Base-by-base conservation (phyloP, 2,888 invertebrate species). In the Pantelozetes paolii region DNA sequence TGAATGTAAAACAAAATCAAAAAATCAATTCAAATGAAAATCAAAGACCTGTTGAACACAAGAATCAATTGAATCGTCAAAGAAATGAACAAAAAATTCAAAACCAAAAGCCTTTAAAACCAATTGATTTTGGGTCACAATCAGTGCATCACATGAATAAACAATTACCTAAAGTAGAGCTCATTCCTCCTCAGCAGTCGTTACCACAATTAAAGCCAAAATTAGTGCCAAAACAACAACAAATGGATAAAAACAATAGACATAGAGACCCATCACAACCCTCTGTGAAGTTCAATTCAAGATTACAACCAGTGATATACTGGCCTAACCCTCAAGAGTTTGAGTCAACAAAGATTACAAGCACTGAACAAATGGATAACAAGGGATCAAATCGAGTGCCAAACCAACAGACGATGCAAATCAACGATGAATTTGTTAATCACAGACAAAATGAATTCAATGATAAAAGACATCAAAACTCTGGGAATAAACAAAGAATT, bases 1-100 rank as follows among this genome's bases (percentile, higher is more conserved):
- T n/a, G 13, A 26, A 9, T 23, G 11, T 3, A 28, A 69, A 45
- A 45, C 45, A 13, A 59, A 32, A 28, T 30, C 13, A 8, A 59
- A 59, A n/a, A n/a, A n/a, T n/a, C n/a, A n/a, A 32, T n/a, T 18
- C 59, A 9, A 59, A 30, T 59, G 59, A 32, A 59, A 59, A 18
- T 9, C 32, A 28, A n/a, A 59, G 32, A 30, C 6, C 18, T 18
- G 18, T 18, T 15, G 59, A 28, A 45, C 45, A 6, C 11, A 9
- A 11, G 45, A 9, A 57, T 6, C 45, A 45, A 45, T 45, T 18
- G 11, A n/a, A 45, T 15, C 45, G 45, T 11, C 45, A 45, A 15
- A 45, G 15, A 45, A 18, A 15, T 45, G 11, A 45, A 45, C 15
- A 6, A 45, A 6, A 45, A 15, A 45, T 2, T 45, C 15, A 6